Base-by-base conservation (phyloP, 2,113 vertebrate genomes). In the Chitala chitala region DNA sequence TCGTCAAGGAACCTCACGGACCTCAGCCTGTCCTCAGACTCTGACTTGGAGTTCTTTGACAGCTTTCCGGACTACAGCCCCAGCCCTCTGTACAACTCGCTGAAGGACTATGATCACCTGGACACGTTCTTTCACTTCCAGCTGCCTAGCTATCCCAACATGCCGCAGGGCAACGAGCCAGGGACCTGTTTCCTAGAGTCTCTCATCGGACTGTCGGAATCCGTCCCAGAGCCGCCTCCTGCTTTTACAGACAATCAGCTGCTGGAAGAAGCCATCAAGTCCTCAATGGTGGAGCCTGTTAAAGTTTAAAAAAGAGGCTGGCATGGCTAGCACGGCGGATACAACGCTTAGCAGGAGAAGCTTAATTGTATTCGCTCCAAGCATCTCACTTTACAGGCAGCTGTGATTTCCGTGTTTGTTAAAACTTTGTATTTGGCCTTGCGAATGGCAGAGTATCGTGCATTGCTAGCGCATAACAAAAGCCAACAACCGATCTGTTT, bases 11-110 rank as follows among this genome's bases (percentile, higher is more conserved):
- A 84, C 78, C 94, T 94, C 0, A 87, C 88, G 5, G 95, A 96
- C 82, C 91, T 94, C 82, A 96, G 94, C 80, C 89, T 94, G 71
- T 92, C 92, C 31, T 96, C 95, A 5, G 92, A 92, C 1, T 94
- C 95, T 7, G 92, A 93, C 78, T 86, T 97, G 48, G 94, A 95
- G 86, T 92, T 97, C 78, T 92, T 96, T 59, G 91, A 95, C 86
- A 89, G 87, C 50, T 87, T 93, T 78, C 89, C 92, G 0, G 95
- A 97, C 85, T 98, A 94, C 44, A 92, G 93, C 48, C 90, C 92
- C 56, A 93, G 92, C 73, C 92, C 91, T 1, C 89, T 93, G 78
- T 93, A 93, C 78, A 91, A 92, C 78, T 93, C 92, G 5, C 89
- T 91, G 77, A 94, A 91, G 85, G 89, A 87, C n/a, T 86, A 91